Conservation (phyloP, 92 coral and sea anemone species). For the Muricea muricata region DNA sequence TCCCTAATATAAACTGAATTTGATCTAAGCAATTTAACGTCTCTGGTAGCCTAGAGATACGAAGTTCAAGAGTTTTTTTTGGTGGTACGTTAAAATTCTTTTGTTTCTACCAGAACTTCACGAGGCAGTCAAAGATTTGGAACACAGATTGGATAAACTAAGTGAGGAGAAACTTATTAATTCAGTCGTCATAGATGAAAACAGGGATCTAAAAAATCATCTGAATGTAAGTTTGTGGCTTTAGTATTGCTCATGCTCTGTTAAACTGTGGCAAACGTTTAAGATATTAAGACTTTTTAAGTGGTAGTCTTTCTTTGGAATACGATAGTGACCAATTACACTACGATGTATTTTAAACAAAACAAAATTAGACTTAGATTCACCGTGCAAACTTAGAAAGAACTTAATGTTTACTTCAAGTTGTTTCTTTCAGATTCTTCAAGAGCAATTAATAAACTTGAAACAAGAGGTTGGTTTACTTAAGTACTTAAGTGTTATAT, state of each 20-base stretch:
- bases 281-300: no score
- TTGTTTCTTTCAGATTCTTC: not conserved
- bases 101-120: constrained; percentile 56
- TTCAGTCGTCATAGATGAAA: constrained; percentile 68
- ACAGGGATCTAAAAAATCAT: constrained; percentile 69
- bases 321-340: no score
- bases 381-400: no score
- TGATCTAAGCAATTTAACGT: no score
- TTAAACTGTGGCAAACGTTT: no score
- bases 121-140: constrained; percentile 70
- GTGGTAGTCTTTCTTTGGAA: no score
- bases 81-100: no score
- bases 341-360: no score
- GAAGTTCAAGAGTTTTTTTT: no score
- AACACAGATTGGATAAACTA: constrained; percentile 71
- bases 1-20: no score
- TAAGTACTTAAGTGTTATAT: constrained; percentile 7
- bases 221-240: constrained; percentile 52
- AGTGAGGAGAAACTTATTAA: constrained; percentile 72
- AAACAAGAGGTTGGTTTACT: constrained; percentile 11
- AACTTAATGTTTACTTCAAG: not conserved
- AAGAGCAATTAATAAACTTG: constrained; percentile 1
- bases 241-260: not conserved
- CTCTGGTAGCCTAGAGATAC: no score
- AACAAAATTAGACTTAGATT: no score